Conservation (phyloP, 1,140 invertebrate species). For the Hestina assimilis region DNA sequence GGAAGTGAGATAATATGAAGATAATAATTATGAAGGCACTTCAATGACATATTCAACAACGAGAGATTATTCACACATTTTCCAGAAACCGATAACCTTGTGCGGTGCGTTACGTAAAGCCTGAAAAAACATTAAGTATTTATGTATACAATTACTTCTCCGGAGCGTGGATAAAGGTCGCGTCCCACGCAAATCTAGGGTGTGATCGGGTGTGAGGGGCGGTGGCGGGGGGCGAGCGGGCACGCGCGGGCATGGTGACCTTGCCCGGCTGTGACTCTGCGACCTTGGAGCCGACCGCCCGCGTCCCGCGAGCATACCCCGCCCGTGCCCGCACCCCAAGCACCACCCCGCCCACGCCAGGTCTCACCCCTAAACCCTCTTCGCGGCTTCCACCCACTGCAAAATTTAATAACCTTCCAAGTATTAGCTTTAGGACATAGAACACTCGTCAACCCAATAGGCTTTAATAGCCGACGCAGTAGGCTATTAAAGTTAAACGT, state of each 20-base stretch:
- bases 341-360: constrained; percentile 29
- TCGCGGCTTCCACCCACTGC: constrained; percentile 55
- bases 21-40: not conserved
- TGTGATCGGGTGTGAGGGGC: constrained; percentile 55
- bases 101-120: constrained; percentile 36
- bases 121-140: constrained; percentile 56
- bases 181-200: constrained; percentile 72
- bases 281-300: constrained; percentile 67
- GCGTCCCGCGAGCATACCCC: constrained; percentile 29
- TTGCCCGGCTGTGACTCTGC: constrained; percentile 76
- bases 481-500: constrained; percentile 5
- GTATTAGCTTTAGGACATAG: constrained; percentile 26
- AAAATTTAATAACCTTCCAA: constrained; percentile 64
- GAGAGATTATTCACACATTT: constrained; percentile 23
- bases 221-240: constrained; percentile 44
- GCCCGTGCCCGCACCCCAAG: constrained; percentile 23
- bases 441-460: constrained; percentile 5
- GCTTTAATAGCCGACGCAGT: no score
- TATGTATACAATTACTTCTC: constrained; percentile 71
- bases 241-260: constrained; percentile 73
- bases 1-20: not conserved
- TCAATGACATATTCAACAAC: constrained; percentile 18
- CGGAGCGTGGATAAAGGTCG: constrained; percentile 74
- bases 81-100: constrained; percentile 34
- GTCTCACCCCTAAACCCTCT: constrained; percentile 37